Evolutionary conservation across 2,113 vertebrate genomes (phyloP), one percentile per base, ranked within the genome.

Genomic region (Chitala chitala): DNA sequence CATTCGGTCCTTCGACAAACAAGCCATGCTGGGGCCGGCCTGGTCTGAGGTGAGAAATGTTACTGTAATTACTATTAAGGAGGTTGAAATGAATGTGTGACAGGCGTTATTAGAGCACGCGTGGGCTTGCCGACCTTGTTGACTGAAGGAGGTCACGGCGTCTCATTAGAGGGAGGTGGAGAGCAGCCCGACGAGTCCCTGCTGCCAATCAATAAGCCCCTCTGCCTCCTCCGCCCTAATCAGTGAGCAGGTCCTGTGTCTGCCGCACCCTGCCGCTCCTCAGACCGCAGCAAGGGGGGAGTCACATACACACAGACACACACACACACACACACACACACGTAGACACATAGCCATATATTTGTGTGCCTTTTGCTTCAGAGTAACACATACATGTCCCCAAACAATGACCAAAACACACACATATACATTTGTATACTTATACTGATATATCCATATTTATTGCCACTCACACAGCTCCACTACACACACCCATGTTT

Each of bases 161-260:
- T 90, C 90, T 92, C 91, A 91, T 91, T 91, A 91, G 89, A 90
- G 88, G 77, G 85, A 76, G 83, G 86, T 90, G 86, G 90, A 91
- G 90, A 85, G 86, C 87, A 89, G 90, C 89, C 90, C 87, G 82
- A 86, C 87, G 88, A 89, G 88, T 90, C 87, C 84, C 77, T 84
- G 82, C 85, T 88, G 90, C 90, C 90, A 92, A 91, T 92, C 90
- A 90, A 91, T 90, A 90, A 82, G 81, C 20, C 82, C 79, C 84
- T 84, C 81, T 80, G 86, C 84, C 83, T 84, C 86, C 86, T 84
- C 79, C 78, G 81, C 72, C 81, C 88, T 89, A 90, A 92, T 92
- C 90, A 91, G 81, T 82, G 85, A 85, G 81, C 80, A 84, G 81
- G 82, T 76, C n/a, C 84, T 79, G 78, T 78, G 5, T 17, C 20